phyloP scores from a whole-genome alignment of 2,113 vertebrate genomes.

The Acrocephalus kingi region DNA sequence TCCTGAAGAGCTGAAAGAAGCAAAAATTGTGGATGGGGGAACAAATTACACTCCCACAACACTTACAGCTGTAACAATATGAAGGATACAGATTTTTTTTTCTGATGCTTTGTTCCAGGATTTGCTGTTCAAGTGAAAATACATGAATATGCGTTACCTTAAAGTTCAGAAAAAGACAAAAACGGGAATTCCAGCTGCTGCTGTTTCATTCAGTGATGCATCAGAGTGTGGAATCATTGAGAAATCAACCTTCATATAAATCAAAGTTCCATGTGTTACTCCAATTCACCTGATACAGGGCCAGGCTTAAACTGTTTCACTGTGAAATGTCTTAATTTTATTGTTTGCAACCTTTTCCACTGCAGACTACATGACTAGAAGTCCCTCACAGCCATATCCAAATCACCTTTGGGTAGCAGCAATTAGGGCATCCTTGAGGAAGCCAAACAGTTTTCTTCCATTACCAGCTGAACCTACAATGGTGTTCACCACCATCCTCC shows the following conservation, averaged over 20 bases:
- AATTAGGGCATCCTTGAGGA: neutral
- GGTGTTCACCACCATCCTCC: neutral
- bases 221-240: neutral
- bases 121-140: slow-evolving; percentile 12
- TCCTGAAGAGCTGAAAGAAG: neutral
- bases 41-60: neutral
- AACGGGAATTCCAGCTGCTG: neutral
- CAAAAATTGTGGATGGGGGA: neutral
- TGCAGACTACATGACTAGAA: neutral
- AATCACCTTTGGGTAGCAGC: neutral
- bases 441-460: neutral
- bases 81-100: neutral
- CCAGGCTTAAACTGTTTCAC: neutral
- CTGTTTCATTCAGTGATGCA: neutral
- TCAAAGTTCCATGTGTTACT: neutral
- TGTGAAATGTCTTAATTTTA: neutral
- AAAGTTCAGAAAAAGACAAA: slow-evolving; percentile 5
- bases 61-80: neutral
- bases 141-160: neutral
- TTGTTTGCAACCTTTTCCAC: neutral
- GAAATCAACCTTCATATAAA: neutral
- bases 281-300: neutral
- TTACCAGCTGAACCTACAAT: neutral
- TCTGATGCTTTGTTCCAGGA: neutral
- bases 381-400: neutral